These are phyloP conservation scores for Typhlomys cinereus DNA, from an alignment of 2,113 vertebrate genomes.

Conservation along the genomic window DNA sequence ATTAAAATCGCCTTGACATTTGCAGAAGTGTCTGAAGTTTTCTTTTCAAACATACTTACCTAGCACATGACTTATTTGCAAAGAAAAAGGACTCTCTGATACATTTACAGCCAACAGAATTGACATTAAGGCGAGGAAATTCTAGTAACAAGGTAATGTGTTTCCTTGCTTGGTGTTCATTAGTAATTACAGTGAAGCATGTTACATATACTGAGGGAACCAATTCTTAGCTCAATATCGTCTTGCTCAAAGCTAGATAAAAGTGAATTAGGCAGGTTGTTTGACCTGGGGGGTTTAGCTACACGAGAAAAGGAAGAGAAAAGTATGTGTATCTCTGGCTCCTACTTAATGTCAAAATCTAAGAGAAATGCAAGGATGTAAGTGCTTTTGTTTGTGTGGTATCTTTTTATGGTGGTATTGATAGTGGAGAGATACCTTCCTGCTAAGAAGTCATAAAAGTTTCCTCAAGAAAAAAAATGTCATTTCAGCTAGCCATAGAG, in stretches of 20 bases:
- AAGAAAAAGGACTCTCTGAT: not conserved
- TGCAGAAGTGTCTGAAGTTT: not conserved
- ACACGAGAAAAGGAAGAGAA: not conserved
- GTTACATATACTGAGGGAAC: fast-evolving
- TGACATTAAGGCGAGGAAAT: not conserved
- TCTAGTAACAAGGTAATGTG: not conserved
- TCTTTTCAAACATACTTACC: not conserved
- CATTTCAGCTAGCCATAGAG: not conserved
- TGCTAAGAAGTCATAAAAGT: not conserved
- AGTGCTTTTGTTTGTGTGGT: not conserved
- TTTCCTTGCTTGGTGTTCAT: not conserved
- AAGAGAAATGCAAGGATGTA: not conserved
- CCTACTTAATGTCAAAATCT: not conserved
- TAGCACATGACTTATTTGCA: not conserved
- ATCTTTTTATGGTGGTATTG: not conserved
- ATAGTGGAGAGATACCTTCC: not conserved
- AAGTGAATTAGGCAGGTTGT: not conserved
- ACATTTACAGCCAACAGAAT: not conserved
- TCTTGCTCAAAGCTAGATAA: not conserved
- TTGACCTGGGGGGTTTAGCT: not conserved
- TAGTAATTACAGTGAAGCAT: not conserved
- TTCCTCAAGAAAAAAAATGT: constrained; percentile 14
- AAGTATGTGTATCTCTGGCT: not conserved
- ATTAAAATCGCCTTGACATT: not conserved
- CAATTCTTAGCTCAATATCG: not conserved